Evolutionary conservation across 2,113 vertebrate species (phyloP).

Genomic region (Pygoscelis antarcticus): DNA sequence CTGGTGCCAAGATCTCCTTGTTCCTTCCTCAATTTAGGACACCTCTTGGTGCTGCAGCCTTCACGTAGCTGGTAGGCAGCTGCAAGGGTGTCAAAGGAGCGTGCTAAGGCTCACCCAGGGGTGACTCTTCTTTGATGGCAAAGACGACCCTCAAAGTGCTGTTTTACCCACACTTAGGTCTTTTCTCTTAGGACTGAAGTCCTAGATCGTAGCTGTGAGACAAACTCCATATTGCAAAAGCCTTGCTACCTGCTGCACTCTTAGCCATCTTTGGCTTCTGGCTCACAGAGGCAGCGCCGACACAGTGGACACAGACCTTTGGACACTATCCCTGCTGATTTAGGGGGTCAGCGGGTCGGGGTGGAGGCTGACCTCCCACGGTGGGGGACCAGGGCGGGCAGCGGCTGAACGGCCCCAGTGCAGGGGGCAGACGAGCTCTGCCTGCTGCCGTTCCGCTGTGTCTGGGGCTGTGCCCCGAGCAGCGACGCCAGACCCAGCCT

Average conservation of each 20-base stretch:
- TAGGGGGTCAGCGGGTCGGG: background rate
- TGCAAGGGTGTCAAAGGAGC: background rate
- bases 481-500: background rate
- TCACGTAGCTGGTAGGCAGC: background rate
- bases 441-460: background rate
- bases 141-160: background rate
- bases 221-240: rapidly evolving
- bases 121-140: background rate
- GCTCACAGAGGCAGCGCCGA: background rate
- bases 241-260: background rate
- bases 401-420: too few relatives aligned
- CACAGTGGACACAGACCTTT: background rate
- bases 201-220: background rate
- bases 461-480: background rate
- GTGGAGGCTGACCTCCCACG: rapidly evolving
- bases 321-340: rapidly evolving
- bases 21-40: conserved; percentile 35
- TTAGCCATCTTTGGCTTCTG: background rate
- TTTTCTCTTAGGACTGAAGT: background rate
- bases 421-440: background rate
- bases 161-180: background rate
- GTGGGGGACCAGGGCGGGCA: too few relatives aligned
- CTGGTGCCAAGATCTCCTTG: conserved; percentile 34
- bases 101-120: background rate
- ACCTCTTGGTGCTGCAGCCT: background rate